Percentiles rank a stretch among this genome's conserved stretches.
phyloP scores from a whole-genome alignment of 2,113 vertebrate genomes.

The Ochotona princeps region DNA sequence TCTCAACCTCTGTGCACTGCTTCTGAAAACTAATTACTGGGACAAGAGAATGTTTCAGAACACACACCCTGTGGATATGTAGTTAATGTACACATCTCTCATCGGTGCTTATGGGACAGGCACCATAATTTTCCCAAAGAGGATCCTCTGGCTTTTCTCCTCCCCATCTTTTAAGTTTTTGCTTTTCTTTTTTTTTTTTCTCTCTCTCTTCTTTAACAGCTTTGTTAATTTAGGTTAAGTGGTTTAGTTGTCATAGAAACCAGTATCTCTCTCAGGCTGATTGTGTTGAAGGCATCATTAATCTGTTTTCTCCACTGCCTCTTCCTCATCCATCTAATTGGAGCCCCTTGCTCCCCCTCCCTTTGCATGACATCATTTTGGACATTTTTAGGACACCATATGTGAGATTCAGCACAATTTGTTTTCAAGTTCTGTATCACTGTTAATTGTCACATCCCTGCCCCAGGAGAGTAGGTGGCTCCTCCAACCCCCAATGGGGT shows the following conservation, averaged over 20 bases:
- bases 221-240: conserved; percentile 81
- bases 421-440: conserved; percentile 57
- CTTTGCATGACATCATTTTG: conserved; percentile 79
- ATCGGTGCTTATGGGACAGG: conserved; percentile 44
- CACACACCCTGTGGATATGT: conserved; percentile 70
- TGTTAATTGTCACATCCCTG: conserved; percentile 56
- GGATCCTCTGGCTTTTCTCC: conserved; percentile 60
- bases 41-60: conserved; percentile 83
- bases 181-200: background rate
- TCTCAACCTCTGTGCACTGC: conserved; percentile 79
- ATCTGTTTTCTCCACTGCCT: conserved; percentile 79
- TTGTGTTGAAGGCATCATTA: conserved; percentile 79
- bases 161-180: conserved; percentile 75
- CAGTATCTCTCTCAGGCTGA: conserved; percentile 75
- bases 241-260: conserved; percentile 78
- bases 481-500: background rate
- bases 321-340: conserved; percentile 78
- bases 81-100: conserved; percentile 35
- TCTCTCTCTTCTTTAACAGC: conserved; percentile 66
- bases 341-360: background rate
- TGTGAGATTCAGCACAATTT: conserved; percentile 72
- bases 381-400: conserved; percentile 82
- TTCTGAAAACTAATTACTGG: conserved; percentile 82
- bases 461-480: background rate
- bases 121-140: conserved; percentile 75